Base-by-base conservation (phyloP, 2,113 vertebrate species). In the Peromyscus maniculatus region DNA sequence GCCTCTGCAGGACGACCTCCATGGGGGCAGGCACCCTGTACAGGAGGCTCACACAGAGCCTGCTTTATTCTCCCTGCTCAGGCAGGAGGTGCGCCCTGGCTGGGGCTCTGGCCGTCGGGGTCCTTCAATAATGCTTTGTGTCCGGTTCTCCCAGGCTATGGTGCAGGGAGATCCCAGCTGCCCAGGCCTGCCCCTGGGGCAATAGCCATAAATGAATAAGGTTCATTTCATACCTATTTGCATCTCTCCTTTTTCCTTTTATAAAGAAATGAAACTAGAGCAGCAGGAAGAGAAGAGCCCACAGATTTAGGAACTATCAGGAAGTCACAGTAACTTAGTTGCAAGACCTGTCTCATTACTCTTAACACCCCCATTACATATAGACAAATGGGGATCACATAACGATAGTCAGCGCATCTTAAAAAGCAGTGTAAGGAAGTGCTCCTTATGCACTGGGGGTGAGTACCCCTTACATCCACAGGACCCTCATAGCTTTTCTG, bases 1-100 rank as follows among this genome's bases (percentile, higher is more conserved):
- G 95, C 93, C 39, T 5, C 43, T 90, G 91, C 84, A 83, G 97
- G 2, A 1, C 9, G 0, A 64, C 74, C 89, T 66, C 96, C 43
- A 62, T 31, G n/a, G 6, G 8, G 91, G 80, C 90, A 11, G n/a
- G 92, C 83, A 0, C 0, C 90, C 12, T 0, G 3, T 49, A 87
- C 86, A 95, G 78, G 89, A 57, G 93, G 49, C 67, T 64, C 7
- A 69, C 92, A 94, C n/a, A 78, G 97, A 97, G 97, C 91, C 0
- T 3, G 97, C 90, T 98, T 96, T 97, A 92, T 98, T 98, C 79
- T 94, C 91, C 39, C 87, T 43, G n/a, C 88, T 62, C 0, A 22
- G 64, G 91, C 59, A 0, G 22, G 96, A 87, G 46, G 95, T 49
- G 97, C 64, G 82, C 96, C 95, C 97, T 89, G 97, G 96, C 97